A percentile compares a stretch with the other conserved stretches of the same genome.
Evolutionary conservation across 2,888 invertebrate species (phyloP).

Genomic region (Ariolimax columbianus): DNA sequence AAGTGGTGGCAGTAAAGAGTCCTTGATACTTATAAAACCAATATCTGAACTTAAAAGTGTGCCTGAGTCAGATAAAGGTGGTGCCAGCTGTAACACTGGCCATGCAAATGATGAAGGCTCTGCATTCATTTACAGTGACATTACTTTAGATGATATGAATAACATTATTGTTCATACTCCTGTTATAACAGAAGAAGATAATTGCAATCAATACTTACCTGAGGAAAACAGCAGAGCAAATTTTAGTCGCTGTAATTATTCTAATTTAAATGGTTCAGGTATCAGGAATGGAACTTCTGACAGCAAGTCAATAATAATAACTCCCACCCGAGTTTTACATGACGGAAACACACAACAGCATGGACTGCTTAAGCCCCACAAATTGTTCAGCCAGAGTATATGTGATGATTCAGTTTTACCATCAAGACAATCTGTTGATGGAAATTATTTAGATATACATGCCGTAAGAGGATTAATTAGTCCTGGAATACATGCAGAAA

Average conservation of each 20-base stretch:
- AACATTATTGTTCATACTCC: constrained; percentile 20
- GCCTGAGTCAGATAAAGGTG: neutral
- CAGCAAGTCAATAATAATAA: neutral
- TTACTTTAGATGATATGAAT: neutral
- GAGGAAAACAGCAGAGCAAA: neutral
- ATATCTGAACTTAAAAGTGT: neutral
- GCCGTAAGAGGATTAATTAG: neutral
- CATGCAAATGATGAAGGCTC: neutral
- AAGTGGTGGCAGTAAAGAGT: neutral
- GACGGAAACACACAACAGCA: neutral
- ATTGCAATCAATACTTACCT: neutral
- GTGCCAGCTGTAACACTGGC: neutral
- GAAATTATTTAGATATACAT: too few relatives aligned
- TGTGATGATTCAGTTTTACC: neutral
- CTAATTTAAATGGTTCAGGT: neutral
- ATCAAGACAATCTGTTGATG: neutral
- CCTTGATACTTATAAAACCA: neutral
- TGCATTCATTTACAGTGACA: neutral
- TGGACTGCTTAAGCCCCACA: neutral
- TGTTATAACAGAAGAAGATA: neutral
- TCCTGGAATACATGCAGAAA: neutral
- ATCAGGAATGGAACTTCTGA: neutral
- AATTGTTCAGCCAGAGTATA: neutral
- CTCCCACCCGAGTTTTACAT: neutral
- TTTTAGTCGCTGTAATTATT: neutral